phyloP scores from a whole-genome alignment of 1,140 invertebrate genomes.

The Trichogramma pretiosum region DNA sequence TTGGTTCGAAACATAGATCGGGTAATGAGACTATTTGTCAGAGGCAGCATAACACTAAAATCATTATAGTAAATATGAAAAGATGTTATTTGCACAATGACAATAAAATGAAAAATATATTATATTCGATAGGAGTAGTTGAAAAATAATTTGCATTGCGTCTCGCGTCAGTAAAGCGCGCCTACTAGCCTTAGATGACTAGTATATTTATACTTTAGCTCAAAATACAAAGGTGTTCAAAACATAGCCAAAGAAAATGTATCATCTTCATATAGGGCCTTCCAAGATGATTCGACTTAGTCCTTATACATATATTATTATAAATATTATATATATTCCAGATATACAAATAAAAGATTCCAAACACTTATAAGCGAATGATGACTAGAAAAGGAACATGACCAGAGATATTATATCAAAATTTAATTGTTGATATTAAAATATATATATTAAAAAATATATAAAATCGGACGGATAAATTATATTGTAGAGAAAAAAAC shows the following conservation, averaged over 20 bases:
- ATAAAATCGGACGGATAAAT: slow-evolving; percentile 5
- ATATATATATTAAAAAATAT: slow-evolving; percentile 5
- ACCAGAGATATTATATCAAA: neutral
- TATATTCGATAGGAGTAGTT: slow-evolving; percentile 5
- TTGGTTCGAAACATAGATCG: no score
- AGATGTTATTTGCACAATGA: slow-evolving; percentile 4
- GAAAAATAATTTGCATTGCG: neutral
- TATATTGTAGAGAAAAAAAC: slow-evolving; percentile 8
- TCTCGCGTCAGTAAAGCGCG: slow-evolving; percentile 18
- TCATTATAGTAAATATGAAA: slow-evolving; percentile 11
- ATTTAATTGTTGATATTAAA: no score
- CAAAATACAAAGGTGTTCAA: slow-evolving; percentile 28
- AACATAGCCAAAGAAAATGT: slow-evolving; percentile 15
- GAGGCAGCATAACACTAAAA: slow-evolving; percentile 12
- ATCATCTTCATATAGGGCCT: slow-evolving; percentile 15
- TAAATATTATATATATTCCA: slow-evolving; percentile 8
- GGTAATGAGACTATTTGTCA: slow-evolving; percentile 10
- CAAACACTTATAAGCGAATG: no score
- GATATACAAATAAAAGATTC: no score
- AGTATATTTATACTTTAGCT: slow-evolving; percentile 27
- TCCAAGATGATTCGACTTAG: slow-evolving; percentile 15
- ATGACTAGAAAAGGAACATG: no score
- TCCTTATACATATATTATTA: slow-evolving; percentile 10
- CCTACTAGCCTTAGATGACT: slow-evolving; percentile 29
- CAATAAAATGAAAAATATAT: slow-evolving; percentile 9